Conservation (phyloP, 2,797 vertebrate genomes). For the Cirrhinus molitorella region DNA sequence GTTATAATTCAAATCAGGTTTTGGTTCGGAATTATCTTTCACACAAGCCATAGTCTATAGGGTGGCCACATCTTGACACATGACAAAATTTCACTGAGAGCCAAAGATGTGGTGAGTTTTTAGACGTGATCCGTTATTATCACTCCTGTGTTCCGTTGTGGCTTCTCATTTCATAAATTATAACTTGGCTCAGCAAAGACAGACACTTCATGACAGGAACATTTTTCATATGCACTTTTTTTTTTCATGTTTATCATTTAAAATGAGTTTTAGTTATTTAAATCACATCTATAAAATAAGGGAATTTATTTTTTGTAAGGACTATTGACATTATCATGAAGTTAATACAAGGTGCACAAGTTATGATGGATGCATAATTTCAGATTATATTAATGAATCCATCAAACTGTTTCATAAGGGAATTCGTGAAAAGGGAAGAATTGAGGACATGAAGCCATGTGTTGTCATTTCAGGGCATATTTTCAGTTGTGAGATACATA, state of each 20-base stretch:
- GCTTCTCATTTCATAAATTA: background rate
- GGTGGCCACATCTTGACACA: background rate
- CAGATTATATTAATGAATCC: background rate
- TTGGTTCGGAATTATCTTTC: background rate
- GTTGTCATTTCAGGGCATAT: background rate
- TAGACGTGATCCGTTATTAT: background rate
- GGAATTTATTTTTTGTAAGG: background rate
- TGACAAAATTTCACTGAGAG: background rate
- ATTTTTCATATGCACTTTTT: constrained; percentile 10
- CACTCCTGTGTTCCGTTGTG: background rate
- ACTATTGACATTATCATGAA: background rate
- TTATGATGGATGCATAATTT: background rate
- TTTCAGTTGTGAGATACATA: background rate
- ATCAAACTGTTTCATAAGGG: background rate
- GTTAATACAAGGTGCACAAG: background rate
- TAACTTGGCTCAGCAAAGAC: background rate
- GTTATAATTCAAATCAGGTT: constrained; percentile 17
- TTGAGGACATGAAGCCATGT: constrained; percentile 21
- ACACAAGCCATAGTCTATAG: background rate
- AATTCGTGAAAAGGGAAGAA: constrained; percentile 10
- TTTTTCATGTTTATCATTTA: background rate
- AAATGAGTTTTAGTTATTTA: background rate
- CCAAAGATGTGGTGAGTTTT: background rate
- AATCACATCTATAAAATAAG: constrained; percentile 5
- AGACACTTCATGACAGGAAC: constrained; percentile 24